Conservation (phyloP, 2,113 vertebrate genomes). For the Cottus gobio region DNA sequence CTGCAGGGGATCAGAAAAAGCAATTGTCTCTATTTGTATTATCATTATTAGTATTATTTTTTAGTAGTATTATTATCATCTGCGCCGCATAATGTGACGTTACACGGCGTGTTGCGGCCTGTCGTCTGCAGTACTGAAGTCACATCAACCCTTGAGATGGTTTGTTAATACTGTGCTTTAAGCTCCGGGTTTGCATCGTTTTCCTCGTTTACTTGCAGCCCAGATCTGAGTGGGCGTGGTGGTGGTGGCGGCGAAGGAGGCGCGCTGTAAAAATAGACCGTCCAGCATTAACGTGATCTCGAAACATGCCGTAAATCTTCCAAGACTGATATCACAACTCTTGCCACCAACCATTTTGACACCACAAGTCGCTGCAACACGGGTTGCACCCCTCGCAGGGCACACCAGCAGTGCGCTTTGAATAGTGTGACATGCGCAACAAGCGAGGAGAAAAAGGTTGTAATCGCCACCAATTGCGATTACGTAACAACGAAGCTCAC, state of each 20-base stretch:
- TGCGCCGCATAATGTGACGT: conserved; percentile 12
- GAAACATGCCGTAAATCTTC: conserved; percentile 50
- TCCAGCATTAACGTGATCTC: conserved; percentile 51
- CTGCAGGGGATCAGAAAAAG: neutral
- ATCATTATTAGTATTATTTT: neutral
- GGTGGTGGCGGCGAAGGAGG: conserved; percentile 1
- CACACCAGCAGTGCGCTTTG: conserved; percentile 21
- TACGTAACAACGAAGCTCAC: conserved; percentile 51
- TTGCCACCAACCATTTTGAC: conserved; percentile 28
- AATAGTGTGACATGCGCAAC: conserved; percentile 68
- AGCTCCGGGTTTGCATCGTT: conserved; percentile 20
- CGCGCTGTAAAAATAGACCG: conserved; percentile 66
- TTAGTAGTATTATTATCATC: neutral
- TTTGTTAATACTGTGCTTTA: neutral
- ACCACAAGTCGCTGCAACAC: conserved; percentile 23
- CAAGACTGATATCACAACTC: conserved; percentile 20
- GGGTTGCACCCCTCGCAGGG: conserved; percentile 1
- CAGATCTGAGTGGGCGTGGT: conserved; percentile 69
- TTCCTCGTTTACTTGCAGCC: conserved; percentile 14
- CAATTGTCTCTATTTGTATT: neutral
- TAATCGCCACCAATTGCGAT: conserved; percentile 33
- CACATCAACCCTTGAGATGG: neutral
- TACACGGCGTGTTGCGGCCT: neutral
- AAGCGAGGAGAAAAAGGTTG: conserved; percentile 44
- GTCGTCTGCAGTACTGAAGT: neutral